Percentiles rank a stretch among this genome's conserved stretches.
These are phyloP conservation scores for Sinella curviseta DNA, from an alignment of 1,140 invertebrate genomes.

Conservation along the genomic window DNA sequence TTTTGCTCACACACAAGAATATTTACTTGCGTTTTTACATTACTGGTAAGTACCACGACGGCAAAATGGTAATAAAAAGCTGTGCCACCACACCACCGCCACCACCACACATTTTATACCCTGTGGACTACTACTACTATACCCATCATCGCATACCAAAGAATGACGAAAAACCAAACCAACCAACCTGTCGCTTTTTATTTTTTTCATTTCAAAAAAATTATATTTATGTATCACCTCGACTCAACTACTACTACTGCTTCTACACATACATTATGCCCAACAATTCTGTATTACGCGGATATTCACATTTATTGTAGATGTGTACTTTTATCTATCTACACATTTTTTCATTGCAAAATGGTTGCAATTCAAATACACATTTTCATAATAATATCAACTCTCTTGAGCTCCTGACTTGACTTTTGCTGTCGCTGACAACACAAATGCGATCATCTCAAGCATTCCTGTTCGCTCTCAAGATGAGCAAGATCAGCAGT, in stretches of 20 bases:
- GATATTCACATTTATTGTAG: neutral
- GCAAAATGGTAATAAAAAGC: constrained; percentile 3
- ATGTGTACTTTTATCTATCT: neutral
- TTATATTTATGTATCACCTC: neutral
- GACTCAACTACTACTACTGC: neutral
- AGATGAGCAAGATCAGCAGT: too few species aligned
- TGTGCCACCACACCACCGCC: neutral
- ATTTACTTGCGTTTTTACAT: too few species aligned
- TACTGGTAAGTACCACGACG: too few species aligned
- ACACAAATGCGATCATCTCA: too few species aligned
- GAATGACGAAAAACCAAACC: neutral
- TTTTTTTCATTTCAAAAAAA: neutral
- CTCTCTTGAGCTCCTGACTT: too few species aligned
- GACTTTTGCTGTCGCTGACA: too few species aligned
- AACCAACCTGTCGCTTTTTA: neutral
- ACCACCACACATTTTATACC: neutral
- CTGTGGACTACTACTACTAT: neutral
- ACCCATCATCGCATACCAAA: constrained; percentile 1
- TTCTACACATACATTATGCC: neutral
- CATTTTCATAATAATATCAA: too few species aligned
- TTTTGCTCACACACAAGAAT: neutral
- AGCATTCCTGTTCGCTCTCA: too few species aligned
- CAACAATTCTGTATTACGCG: neutral
- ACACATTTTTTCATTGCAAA: neutral
- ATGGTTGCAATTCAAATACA: too few species aligned